Evolutionary conservation across 2,888 invertebrate species (phyloP).

Genomic region (Margaritifera margaritifera): DNA sequence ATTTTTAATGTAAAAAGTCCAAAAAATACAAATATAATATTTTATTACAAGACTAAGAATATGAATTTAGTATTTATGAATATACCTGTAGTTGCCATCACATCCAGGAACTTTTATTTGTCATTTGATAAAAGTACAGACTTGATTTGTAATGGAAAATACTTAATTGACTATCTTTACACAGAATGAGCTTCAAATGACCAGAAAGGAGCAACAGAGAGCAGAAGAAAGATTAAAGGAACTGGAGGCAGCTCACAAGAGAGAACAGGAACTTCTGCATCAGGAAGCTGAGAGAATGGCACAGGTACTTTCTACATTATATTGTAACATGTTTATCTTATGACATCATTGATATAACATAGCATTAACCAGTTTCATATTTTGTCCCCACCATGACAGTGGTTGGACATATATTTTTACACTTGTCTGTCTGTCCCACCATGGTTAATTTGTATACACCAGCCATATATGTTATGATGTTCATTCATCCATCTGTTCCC

Average conservation of each 20-base stretch:
- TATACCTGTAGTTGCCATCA: too few relatives aligned
- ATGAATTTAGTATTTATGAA: too few relatives aligned
- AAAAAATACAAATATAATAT: too few relatives aligned
- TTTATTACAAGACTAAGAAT: too few relatives aligned
- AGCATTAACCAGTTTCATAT: too few relatives aligned
- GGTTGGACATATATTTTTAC: neutral
- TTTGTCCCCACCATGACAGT: neutral
- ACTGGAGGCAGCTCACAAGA: constrained; percentile 54
- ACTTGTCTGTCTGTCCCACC: neutral
- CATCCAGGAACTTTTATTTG: too few relatives aligned
- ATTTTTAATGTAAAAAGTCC: too few relatives aligned
- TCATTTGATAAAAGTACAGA: neutral
- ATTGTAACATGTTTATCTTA: too few relatives aligned
- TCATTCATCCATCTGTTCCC: too few relatives aligned
- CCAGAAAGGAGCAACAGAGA: constrained; percentile 57
- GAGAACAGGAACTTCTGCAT: constrained; percentile 47
- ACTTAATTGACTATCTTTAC: constrained; percentile 4
- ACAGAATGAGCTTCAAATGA: constrained; percentile 60
- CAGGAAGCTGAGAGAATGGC: constrained; percentile 57
- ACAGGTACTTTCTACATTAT: constrained; percentile 25
- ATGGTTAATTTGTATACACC: neutral
- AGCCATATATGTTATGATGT: too few relatives aligned
- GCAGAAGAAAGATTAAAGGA: constrained; percentile 55
- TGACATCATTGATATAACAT: too few relatives aligned
- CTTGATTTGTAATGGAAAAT: neutral